These are phyloP conservation scores for Eulemur macaco DNA, from an alignment of 2,113 vertebrate species.

Conservation along the genomic window DNA sequence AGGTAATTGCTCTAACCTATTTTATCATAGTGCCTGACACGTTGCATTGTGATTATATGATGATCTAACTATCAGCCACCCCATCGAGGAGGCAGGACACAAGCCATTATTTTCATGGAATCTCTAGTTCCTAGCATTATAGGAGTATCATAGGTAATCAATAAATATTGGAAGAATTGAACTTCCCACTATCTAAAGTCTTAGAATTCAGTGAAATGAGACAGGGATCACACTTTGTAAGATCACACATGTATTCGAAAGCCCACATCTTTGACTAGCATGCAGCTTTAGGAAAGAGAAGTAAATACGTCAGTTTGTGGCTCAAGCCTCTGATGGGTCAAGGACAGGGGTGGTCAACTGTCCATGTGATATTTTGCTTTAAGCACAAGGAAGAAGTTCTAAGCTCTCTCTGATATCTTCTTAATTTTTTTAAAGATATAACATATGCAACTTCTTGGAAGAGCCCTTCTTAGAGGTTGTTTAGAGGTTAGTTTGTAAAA, in stretches of 20 bases:
- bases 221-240: not conserved
- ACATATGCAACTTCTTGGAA: not conserved
- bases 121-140: not conserved
- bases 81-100: not conserved
- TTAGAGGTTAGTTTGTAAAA: not conserved
- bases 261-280: not conserved
- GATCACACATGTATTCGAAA: not conserved
- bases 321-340: not conserved
- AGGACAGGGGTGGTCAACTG: too few relatives aligned
- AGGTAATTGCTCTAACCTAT: not conserved
- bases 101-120: not conserved
- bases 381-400: not conserved
- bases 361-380: not conserved
- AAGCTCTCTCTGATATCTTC: not conserved
- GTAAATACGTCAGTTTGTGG: not conserved
- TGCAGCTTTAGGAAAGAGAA: not conserved
- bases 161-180: not conserved
- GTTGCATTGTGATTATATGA: not conserved
- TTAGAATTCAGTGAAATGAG: not conserved
- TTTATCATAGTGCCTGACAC: not conserved
- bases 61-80: not conserved
- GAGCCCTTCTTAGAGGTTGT: not conserved
- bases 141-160: not conserved
- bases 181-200: not conserved
- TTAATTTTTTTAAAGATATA: constrained; percentile 5